Base-by-base conservation (phyloP, 2,888 invertebrate species). In the Xanthorhoe designata region DNA sequence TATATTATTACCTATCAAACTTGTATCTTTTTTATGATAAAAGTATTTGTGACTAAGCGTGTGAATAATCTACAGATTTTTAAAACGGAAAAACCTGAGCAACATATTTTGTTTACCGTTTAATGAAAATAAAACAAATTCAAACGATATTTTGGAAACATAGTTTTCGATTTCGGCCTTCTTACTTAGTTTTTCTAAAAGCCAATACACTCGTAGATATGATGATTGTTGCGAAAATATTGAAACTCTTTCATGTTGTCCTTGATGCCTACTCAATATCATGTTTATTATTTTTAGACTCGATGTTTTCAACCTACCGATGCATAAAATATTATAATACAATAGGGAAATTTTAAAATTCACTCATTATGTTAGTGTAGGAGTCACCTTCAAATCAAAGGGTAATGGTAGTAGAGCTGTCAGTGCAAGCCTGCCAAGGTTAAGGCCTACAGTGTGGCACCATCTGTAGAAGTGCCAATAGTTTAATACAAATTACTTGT, bases 361-460 rank as follows among this genome's bases (percentile, higher is more conserved):
- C 13, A 49, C 17, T 51, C n/a, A 50, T 59, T 60, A 56, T 6
- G 64, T 55, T 42, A 50, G 24, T 47, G 15, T 24, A 18, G 58
- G 35, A 58, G 68, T 75, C 70, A 75, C 79, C 76, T 78, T 73
- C 64, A 62, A 61, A 53, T 64, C 32, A 61, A 64, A 52, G 60
- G 64, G 64, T 66, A 58, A 62, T 62, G 55, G 65, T 70, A n/a
- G n/a, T n/a, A 63, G 55, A 70, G 64, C 57, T 69, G 74, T 74
- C 75, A 80, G 75, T 76, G 70, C 61, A 67, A 71, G 63, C 54
- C 62, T 66, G 56, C 64, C 74, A 84, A 84, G 83, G 84, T 78
- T 4, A 70, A 66, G 73, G 57, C 78, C 73, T 72, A 68, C 50
- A 49, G 64, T 50, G 70, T 51, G 70, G 76, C 75, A 68, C 68